Conservation (phyloP, 2,113 vertebrate genomes). For the Illadopsis cleaveri region DNA sequence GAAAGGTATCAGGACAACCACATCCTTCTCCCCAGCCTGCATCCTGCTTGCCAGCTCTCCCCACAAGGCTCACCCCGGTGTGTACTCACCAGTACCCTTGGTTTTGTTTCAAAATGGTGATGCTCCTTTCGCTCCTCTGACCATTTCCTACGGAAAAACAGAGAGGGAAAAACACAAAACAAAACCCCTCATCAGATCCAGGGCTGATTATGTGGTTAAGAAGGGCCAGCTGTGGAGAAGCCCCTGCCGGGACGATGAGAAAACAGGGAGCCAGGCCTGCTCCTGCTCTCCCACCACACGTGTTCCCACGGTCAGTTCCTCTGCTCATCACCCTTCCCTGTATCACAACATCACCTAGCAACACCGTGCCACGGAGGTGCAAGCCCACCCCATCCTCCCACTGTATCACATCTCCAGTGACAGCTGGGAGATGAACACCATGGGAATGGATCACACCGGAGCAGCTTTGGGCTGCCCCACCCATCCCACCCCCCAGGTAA, state of each 20-base stretch:
- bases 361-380: slow-evolving; percentile 8
- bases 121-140: slow-evolving; percentile 31
- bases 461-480: neutral
- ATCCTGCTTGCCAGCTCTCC: neutral
- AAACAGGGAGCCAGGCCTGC: neutral
- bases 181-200: slow-evolving; percentile 5
- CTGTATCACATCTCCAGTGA: slow-evolving; percentile 44
- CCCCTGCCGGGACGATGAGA: fast-evolving
- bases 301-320: neutral
- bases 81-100: slow-evolving; percentile 61
- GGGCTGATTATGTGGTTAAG: neutral
- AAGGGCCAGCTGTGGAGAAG: neutral
- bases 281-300: neutral
- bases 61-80: neutral
- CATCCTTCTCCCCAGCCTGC: fast-evolving
- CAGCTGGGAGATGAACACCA: slow-evolving; percentile 69
- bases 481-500: neutral
- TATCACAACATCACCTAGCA: slow-evolving; percentile 66
- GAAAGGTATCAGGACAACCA: neutral
- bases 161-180: neutral
- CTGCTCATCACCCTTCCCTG: slow-evolving; percentile 1
- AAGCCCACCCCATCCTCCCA: slow-evolving; percentile 52
- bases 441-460: slow-evolving; percentile 28
- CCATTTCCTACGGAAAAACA: slow-evolving; percentile 62
- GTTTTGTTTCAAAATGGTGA: slow-evolving; percentile 43